Conservation (phyloP, 2,888 invertebrate genomes). For the Drosophila fungiperda region DNA sequence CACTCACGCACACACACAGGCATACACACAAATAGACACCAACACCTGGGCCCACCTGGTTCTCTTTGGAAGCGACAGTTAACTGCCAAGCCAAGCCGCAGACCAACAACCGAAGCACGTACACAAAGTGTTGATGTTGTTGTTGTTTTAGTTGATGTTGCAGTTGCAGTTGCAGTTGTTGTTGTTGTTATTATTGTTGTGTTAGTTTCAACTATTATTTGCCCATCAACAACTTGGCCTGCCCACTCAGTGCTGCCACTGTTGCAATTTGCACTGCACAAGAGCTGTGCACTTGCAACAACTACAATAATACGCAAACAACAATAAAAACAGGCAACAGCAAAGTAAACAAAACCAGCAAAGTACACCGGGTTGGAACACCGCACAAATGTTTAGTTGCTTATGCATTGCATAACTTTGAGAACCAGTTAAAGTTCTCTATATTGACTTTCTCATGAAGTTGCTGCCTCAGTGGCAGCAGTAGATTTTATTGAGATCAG, state of each 20-base stretch:
- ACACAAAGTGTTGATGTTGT: conserved; percentile 51
- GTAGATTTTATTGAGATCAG: not conserved
- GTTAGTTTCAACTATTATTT: conserved; percentile 76
- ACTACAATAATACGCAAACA: conserved; percentile 31
- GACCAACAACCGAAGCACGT: conserved; percentile 59
- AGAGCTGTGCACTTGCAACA: conserved; percentile 38
- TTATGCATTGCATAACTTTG: conserved; percentile 28
- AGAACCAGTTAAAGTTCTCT: conserved; percentile 19
- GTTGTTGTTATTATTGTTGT: conserved; percentile 37
- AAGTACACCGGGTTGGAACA: conserved; percentile 39
- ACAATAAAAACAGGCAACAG: conserved; percentile 24
- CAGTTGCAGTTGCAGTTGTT: conserved; percentile 16
- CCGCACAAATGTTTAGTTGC: conserved; percentile 45
- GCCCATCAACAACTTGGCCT: conserved; percentile 76
- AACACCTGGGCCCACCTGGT: conserved; percentile 49
- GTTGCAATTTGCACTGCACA: conserved; percentile 57
- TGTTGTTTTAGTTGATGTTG: conserved; percentile 18
- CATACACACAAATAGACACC: conserved; percentile 27
- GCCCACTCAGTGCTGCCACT: conserved; percentile 56
- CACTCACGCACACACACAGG: conserved; percentile 16
- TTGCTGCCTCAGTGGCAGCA: conserved; percentile 1
- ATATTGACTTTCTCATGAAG: conserved; percentile 50
- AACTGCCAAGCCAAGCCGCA: conserved; percentile 58
- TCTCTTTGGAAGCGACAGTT: conserved; percentile 40
- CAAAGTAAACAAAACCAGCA: conserved; percentile 38